A percentile compares a stretch with the other conserved stretches of the same genome.
Conservation (phyloP, 2,797 vertebrate species). For the Borostomias antarcticus region DNA sequence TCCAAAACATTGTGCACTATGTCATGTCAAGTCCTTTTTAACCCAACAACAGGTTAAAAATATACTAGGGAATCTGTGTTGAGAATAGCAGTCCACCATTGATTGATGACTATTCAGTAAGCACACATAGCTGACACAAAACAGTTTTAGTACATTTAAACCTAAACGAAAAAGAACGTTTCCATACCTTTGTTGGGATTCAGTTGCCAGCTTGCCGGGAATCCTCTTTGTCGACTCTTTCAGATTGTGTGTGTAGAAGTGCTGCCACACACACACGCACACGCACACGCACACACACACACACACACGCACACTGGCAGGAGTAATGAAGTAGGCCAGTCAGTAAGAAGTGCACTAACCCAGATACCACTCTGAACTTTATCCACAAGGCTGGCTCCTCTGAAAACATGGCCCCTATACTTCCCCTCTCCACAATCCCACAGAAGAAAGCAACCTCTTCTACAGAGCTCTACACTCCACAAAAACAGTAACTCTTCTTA, state of each 20-base stretch:
- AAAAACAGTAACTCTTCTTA: background rate
- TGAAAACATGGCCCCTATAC: background rate
- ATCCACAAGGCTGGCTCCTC: background rate
- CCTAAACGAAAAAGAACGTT: background rate
- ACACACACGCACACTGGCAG: background rate
- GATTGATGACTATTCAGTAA: background rate
- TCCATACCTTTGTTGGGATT: slow-evolving; percentile 50
- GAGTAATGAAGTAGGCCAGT: slow-evolving; percentile 11
- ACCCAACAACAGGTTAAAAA: slow-evolving; percentile 9
- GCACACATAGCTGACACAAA: background rate
- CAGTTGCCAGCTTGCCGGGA: background rate
- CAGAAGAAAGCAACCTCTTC: background rate
- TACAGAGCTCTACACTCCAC: background rate
- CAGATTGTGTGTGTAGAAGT: background rate
- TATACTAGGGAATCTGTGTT: background rate
- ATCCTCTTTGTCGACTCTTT: slow-evolving; percentile 22
- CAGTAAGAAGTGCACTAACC: background rate
- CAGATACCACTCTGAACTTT: background rate
- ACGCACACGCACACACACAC: background rate
- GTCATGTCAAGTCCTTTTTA: slow-evolving; percentile 19
- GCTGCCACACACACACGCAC: background rate
- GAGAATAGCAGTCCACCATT: background rate
- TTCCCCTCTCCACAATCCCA: background rate
- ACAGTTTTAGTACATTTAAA: background rate
- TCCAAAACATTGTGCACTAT: slow-evolving; percentile 22